Conservation (phyloP, 2,797 vertebrate species). For the Cossypha dichroa region DNA sequence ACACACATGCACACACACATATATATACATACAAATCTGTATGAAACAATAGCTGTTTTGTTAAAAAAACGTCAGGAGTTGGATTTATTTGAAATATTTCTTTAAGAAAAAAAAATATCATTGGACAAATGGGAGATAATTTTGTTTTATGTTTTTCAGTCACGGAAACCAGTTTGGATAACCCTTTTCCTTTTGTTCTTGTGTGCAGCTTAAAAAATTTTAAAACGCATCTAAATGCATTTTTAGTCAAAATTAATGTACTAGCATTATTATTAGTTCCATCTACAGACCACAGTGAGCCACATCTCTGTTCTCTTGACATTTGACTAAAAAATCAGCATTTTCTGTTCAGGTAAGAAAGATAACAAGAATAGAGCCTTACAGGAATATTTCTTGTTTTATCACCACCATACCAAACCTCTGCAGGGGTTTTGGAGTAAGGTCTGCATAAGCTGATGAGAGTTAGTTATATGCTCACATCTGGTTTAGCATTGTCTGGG, state of each 20-base stretch:
- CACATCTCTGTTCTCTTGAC: neutral
- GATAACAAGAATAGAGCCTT: neutral
- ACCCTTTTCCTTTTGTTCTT: neutral
- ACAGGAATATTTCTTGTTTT: neutral
- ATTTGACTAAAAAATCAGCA: neutral
- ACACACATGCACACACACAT: accelerated
- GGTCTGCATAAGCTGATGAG: accelerated
- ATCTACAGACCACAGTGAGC: neutral
- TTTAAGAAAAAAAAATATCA: neutral
- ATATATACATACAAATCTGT: neutral
- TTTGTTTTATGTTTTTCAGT: neutral
- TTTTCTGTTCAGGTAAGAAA: neutral
- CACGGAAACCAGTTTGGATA: neutral
- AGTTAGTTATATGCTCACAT: neutral
- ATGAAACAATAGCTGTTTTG: neutral
- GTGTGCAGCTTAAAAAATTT: neutral
- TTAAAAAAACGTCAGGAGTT: neutral
- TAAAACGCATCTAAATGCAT: neutral
- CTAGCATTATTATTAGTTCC: neutral
- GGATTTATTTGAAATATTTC: neutral
- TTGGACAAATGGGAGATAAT: neutral
- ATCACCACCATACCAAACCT: neutral
- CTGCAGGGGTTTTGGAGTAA: neutral
- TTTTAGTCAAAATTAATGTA: neutral
- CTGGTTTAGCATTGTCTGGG: neutral